Evolutionary conservation across 2,888 invertebrate genomes (phyloP).

Genomic region (Ochropleura leucogaster): DNA sequence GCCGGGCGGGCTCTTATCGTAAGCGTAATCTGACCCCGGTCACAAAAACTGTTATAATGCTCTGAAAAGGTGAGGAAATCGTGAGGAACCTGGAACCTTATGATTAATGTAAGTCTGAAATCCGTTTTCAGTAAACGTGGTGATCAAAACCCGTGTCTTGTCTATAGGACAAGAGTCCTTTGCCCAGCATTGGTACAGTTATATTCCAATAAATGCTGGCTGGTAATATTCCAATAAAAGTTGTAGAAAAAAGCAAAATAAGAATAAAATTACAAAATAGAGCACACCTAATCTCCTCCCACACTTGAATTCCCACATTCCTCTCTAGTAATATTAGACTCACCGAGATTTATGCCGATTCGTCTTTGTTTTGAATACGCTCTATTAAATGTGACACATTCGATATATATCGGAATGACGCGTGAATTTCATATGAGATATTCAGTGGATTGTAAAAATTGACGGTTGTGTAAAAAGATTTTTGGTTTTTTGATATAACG

Average conservation of each 20-base stretch:
- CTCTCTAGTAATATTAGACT: constrained; percentile 40
- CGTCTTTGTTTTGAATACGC: constrained; percentile 26
- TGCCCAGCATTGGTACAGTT: no score
- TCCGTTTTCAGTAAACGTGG: no score
- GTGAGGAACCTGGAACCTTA: no score
- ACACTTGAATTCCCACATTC: constrained; percentile 22
- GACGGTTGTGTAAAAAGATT: background rate
- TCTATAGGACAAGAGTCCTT: no score
- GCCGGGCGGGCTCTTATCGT: no score
- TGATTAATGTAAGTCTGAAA: no score
- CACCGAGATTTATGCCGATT: constrained; percentile 23
- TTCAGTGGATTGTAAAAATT: constrained; percentile 15
- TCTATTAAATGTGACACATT: constrained; percentile 24
- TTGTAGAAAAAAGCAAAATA: background rate
- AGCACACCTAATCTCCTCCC: background rate
- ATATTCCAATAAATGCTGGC: no score
- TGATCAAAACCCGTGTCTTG: no score
- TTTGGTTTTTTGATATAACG: background rate
- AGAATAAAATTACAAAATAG: background rate
- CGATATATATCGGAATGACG: constrained; percentile 19
- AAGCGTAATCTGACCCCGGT: no score
- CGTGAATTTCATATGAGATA: constrained; percentile 1
- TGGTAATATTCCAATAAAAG: background rate
- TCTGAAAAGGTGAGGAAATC: no score
- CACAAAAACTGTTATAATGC: no score